Evolutionary conservation across 2,797 vertebrate genomes (phyloP).

Genomic region (Myotis vivesi): DNA sequence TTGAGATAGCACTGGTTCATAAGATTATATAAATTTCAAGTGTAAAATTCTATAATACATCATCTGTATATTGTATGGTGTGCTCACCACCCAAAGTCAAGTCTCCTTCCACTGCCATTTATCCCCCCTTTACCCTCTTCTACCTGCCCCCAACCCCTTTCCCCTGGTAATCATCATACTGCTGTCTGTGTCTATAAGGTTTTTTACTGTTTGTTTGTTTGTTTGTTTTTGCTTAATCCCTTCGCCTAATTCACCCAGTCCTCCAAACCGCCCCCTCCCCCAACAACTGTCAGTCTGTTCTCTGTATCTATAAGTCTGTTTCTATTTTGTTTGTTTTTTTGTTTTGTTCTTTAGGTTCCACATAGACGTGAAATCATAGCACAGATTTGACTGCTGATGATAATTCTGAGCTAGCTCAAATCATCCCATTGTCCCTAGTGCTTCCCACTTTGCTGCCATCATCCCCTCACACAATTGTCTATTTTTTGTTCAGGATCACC

Average conservation of each 20-base stretch:
- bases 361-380: not conserved
- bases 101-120: not conserved
- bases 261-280: not conserved
- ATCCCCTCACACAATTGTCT: not conserved
- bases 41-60: not conserved
- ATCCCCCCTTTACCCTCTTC: not conserved
- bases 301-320: not conserved
- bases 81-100: not conserved
- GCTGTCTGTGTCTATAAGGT: not conserved
- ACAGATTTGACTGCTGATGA: not conserved
- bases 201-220: not conserved
- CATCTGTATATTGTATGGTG: not conserved
- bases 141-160: not conserved
- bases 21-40: not conserved
- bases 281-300: not conserved
- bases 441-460: not conserved
- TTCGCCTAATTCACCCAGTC: not conserved
- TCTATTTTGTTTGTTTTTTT: not conserved
- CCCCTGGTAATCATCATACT: not conserved
- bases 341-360: not conserved
- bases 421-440: not conserved
- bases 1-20: not conserved
- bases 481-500: not conserved
- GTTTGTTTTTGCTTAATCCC: not conserved
- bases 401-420: not conserved